phyloP scores from a whole-genome alignment of 37 sponge, comb jelly and placozoan genomes.

The Ephydatia muelleri region DNA sequence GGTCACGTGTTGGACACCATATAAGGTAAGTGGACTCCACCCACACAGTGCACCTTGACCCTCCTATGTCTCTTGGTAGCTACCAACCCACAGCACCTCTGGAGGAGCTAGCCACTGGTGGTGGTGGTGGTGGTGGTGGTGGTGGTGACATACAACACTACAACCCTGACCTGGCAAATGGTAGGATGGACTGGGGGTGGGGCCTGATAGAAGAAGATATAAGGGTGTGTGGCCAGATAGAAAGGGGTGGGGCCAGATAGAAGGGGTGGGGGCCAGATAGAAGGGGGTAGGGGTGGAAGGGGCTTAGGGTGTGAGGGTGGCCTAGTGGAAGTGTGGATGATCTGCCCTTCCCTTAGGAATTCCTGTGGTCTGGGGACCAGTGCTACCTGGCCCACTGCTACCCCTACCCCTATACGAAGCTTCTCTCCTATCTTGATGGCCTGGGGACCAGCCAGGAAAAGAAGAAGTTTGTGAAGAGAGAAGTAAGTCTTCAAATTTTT shows the following conservation, averaged over 20 bases:
- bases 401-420: slow-evolving; percentile 81
- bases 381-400: slow-evolving; percentile 90
- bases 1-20: slow-evolving; percentile 73
- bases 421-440: slow-evolving; percentile 25
- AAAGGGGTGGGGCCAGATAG: not conserved
- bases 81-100: not conserved
- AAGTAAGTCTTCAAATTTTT: slow-evolving; percentile 1
- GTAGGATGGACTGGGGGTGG: not conserved
- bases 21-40: slow-evolving; percentile 45
- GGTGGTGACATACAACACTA: not conserved
- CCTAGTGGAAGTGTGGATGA: not conserved
- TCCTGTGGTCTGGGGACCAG: slow-evolving; percentile 47
- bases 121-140: not conserved
- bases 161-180: slow-evolving; percentile 58
- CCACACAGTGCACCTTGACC: not conserved
- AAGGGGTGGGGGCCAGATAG: too few relatives aligned
- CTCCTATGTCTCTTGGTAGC: not conserved
- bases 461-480: slow-evolving; percentile 9
- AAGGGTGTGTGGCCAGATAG: not conserved
- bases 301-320: too few relatives aligned
- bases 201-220: not conserved
- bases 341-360: not conserved
- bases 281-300: too few relatives aligned
- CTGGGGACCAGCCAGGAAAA: slow-evolving; percentile 18
- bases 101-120: not conserved